These are phyloP conservation scores for Hirtodrosophila alboralis DNA, from an alignment of 2,888 invertebrate genomes.

Conservation along the genomic window DNA sequence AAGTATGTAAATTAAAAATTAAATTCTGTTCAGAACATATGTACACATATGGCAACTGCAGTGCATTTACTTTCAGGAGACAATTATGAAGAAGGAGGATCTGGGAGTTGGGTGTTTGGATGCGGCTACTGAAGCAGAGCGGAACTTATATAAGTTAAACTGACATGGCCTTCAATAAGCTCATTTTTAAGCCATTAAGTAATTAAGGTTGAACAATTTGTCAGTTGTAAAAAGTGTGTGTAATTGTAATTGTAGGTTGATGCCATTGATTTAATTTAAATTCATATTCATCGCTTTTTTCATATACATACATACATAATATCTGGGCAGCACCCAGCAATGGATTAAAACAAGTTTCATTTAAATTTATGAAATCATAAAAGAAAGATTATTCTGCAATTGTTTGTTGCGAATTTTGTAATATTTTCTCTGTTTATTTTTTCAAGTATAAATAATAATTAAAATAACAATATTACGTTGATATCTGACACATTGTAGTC, in stretches of 20 bases:
- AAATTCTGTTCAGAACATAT: conserved; percentile 69
- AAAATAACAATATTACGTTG: too few species aligned
- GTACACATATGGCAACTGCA: conserved; percentile 55
- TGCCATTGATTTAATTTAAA: conserved; percentile 34
- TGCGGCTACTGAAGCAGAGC: conserved; percentile 32
- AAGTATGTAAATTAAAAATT: conserved; percentile 68
- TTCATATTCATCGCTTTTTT: conserved; percentile 19
- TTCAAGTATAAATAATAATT: too few species aligned
- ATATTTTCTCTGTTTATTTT: too few species aligned
- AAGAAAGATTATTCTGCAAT: conserved; percentile 6
- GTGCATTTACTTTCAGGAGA: conserved; percentile 48
- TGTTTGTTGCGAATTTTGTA: too few species aligned
- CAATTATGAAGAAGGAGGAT: conserved; percentile 29
- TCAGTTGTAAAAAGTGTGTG: conserved; percentile 20
- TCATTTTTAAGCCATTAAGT: conserved; percentile 74
- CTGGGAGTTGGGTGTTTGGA: not conserved
- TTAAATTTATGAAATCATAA: conserved; percentile 1
- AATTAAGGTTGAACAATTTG: conserved; percentile 68
- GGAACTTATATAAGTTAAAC: conserved; percentile 52
- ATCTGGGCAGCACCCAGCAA: not conserved
- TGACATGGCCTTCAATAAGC: conserved; percentile 55
- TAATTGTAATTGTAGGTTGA: conserved; percentile 19
- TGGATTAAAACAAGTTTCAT: conserved; percentile 12
- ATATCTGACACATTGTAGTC: too few species aligned
- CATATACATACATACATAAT: too few species aligned